Evolutionary conservation across 2,113 vertebrate species (phyloP).

Genomic region (Chaetodon trifascialis): DNA sequence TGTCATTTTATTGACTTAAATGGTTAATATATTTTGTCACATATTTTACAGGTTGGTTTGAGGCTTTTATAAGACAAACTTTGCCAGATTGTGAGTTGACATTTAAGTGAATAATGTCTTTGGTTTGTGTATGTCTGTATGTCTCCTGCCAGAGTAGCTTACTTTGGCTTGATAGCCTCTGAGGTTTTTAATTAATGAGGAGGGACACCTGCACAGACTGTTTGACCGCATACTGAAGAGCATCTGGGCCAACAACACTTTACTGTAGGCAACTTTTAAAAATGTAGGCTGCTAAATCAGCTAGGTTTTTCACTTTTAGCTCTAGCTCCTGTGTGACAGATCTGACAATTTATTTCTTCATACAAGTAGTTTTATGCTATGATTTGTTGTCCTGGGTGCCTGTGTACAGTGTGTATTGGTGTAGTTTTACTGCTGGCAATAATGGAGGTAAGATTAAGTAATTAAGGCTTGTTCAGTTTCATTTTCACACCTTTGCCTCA

Average conservation of each 20-base stretch:
- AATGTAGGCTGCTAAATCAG: neutral
- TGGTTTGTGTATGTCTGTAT: neutral
- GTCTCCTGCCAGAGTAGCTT: constrained; percentile 7
- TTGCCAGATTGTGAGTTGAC: constrained; percentile 2
- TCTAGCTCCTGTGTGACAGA: neutral
- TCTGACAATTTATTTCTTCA: neutral
- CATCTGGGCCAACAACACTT: constrained; percentile 16
- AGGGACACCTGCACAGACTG: constrained; percentile 7
- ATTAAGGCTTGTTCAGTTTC: neutral
- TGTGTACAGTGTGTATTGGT: neutral
- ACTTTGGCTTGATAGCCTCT: constrained; percentile 1
- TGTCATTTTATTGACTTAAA: neutral
- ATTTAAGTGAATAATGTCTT: neutral
- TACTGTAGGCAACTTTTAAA: neutral
- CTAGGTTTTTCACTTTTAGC: neutral
- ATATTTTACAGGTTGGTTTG: neutral
- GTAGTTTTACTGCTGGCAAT: constrained; percentile 13
- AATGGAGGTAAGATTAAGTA: neutral
- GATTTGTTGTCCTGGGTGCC: constrained; percentile 10
- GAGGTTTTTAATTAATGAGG: constrained; percentile 34
- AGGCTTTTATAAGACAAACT: neutral
- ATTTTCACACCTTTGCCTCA: neutral
- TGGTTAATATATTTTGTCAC: no score
- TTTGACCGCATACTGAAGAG: constrained; percentile 12
- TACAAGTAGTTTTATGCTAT: constrained; percentile 3